These are phyloP conservation scores for Harpagoxenus sublaevis DNA, from an alignment of 2,888 invertebrate species.

Conservation along the genomic window DNA sequence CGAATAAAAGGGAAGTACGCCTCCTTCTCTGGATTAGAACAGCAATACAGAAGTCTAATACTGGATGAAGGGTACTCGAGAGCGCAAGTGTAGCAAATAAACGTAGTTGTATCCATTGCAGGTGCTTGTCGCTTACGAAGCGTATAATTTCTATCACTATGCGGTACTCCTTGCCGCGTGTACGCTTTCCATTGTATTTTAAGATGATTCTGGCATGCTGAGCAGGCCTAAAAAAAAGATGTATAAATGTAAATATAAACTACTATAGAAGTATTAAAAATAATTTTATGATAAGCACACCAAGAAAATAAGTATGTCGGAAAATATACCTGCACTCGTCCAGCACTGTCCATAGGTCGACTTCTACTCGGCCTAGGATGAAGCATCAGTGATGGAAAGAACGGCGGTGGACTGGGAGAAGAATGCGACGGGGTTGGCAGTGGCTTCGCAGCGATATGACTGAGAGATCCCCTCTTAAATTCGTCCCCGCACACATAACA, in stretches of 20 bases:
- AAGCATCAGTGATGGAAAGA: constrained; percentile 90
- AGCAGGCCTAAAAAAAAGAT: constrained; percentile 89
- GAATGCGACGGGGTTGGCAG: constrained; percentile 85
- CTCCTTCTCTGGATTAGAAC: constrained; percentile 94
- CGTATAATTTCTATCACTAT: constrained; percentile 93
- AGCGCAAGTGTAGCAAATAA: constrained; percentile 96
- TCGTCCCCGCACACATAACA: constrained; percentile 97
- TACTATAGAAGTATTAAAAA: not conserved
- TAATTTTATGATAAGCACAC: not conserved
- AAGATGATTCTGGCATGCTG: constrained; percentile 94
- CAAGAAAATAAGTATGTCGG: not conserved
- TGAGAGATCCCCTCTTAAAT: constrained; percentile 93
- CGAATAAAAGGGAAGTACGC: constrained; percentile 96
- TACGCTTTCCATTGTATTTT: constrained; percentile 95
- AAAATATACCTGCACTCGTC: constrained; percentile 87
- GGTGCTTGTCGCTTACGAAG: constrained; percentile 92
- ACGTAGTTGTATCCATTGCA: constrained; percentile 90
- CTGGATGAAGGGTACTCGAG: constrained; percentile 93
- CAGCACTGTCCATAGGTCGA: constrained; percentile 93
- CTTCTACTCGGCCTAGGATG: constrained; percentile 95
- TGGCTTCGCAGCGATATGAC: constrained; percentile 89
- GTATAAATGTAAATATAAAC: not conserved
- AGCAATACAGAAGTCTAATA: constrained; percentile 94
- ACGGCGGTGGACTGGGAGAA: constrained; percentile 86
- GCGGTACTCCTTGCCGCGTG: constrained; percentile 90